phyloP scores from a whole-genome alignment of 1,140 invertebrate species.

The Cryptotermes secundus region DNA sequence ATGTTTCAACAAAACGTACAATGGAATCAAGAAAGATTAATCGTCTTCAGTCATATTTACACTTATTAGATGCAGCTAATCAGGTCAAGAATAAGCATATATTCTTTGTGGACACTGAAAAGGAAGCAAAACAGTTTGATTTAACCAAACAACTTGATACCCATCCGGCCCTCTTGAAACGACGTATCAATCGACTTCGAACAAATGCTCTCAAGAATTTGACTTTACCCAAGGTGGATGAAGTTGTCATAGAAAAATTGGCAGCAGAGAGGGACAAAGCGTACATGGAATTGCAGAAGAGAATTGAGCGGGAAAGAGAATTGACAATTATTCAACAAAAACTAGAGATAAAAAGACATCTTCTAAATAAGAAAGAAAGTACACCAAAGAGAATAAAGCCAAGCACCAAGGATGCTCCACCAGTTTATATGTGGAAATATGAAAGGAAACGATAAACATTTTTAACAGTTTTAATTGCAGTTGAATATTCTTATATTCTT shows the following conservation, averaged over 20 bases:
- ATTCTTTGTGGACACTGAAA: conserved; percentile 75
- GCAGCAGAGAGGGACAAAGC: conserved; percentile 62
- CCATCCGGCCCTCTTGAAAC: conserved; percentile 65
- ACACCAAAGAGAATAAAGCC: conserved; percentile 63
- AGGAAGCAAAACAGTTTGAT: conserved; percentile 67
- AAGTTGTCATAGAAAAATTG: conserved; percentile 54
- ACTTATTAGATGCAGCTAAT: conserved; percentile 75
- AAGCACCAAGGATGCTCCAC: conserved; percentile 68
- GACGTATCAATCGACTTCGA: conserved; percentile 68
- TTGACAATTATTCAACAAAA: conserved; percentile 80
- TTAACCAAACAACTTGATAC: conserved; percentile 72
- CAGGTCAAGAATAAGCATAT: conserved; percentile 71
- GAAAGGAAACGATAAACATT: conserved; percentile 71
- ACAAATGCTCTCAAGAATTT: conserved; percentile 61
- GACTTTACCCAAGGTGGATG: conserved; percentile 57
- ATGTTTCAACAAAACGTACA: conserved; percentile 80
- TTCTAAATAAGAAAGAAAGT: conserved; percentile 65
- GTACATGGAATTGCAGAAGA: conserved; percentile 78
- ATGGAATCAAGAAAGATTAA: conserved; percentile 88
- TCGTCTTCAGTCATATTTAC: conserved; percentile 76
- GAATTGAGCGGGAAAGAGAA: conserved; percentile 80
- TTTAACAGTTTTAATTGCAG: too few relatives aligned
- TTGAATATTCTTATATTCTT: too few relatives aligned
- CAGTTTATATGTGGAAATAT: conserved; percentile 84
- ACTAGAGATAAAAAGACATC: conserved; percentile 72